phyloP scores from a whole-genome alignment of 92 coral and sea anemone species.

The Epizoanthus rinbou region DNA sequence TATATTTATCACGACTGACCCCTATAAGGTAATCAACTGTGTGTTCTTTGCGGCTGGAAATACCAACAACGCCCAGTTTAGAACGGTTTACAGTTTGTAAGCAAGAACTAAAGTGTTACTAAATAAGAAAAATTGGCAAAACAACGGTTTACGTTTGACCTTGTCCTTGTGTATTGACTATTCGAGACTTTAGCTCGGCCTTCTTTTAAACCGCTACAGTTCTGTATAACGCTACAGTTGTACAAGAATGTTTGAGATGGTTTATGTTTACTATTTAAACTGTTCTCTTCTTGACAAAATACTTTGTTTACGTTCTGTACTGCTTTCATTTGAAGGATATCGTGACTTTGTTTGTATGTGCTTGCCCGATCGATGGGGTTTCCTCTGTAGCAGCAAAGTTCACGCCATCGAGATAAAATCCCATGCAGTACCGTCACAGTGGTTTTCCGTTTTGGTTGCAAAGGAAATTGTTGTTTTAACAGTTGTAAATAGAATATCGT shows the following conservation, averaged over 20 bases:
- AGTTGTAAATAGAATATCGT: neutral
- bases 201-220: too few species aligned
- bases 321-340: neutral
- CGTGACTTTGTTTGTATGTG: neutral
- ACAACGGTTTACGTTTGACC: too few species aligned
- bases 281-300: too few species aligned
- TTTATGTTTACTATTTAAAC: neutral
- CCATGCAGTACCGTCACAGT: slow-evolving; percentile 7
- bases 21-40: neutral
- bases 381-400: too few species aligned
- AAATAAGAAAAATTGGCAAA: slow-evolving; percentile 1
- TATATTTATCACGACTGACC: slow-evolving; percentile 5
- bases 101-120: slow-evolving; percentile 5
- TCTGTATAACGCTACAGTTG: slow-evolving; percentile 6
- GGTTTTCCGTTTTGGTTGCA: slow-evolving; percentile 6
- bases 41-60: slow-evolving; percentile 7
- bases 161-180: too few species aligned
- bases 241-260: too few species aligned
- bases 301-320: too few species aligned
- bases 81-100: slow-evolving; percentile 5
- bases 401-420: slow-evolving; percentile 4
- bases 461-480: neutral
- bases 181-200: too few species aligned
- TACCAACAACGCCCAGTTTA: slow-evolving; percentile 6
- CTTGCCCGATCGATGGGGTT: neutral